Base-by-base conservation (phyloP, 2,888 invertebrate species). In the Drosophila sordidula region DNA sequence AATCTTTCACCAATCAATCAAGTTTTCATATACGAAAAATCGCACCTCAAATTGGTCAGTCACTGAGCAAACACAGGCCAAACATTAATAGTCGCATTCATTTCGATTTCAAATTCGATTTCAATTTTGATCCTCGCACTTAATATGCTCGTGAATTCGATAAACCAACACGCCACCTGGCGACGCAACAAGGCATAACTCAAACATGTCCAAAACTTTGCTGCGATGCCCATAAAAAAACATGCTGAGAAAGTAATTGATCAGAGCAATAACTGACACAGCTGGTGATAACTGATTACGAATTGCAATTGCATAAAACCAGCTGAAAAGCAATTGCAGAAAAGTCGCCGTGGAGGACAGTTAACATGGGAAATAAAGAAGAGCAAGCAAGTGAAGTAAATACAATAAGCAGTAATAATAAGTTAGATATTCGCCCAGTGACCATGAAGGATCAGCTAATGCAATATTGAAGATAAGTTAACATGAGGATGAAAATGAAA, bases 1-100 rank as follows among this genome's bases (percentile, higher is more conserved):
- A 83, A 83, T 83, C 78, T 83, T 86, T 76, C 83, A 69, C 78
- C 71, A 74, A 83, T 83, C 83, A 86, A 86, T 83, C 83, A 83
- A 70, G 57, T 41, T 69, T 68, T 65, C 63, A 54, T 44, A 61
- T 52, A 45, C 50, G 49, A 58, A 66, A 56, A 46, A 55, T 57
- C 63, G 63, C 69, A 71, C 56, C 46, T 34, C 47, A 32, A 55
- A 44, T 54, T 59, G 41, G 51, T 32, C 44, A 29, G 29, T 29
- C 29, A 29, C 29, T 29, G 29, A 29, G 8, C 8, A 29, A 29
- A 3, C 29, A 29, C 8, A 8, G 41, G 4, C 41, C 51, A 32
- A 26, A 16, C 25, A 32, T 22, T 26, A 50, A 58, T 58, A 34
- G 25, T 9, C 29, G 29, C 3, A 57, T 32, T 41, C 32, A 49